Percentiles rank a stretch among this genome's conserved stretches.
Conservation (phyloP, 2,797 vertebrate species). For the Psittacula echo region DNA sequence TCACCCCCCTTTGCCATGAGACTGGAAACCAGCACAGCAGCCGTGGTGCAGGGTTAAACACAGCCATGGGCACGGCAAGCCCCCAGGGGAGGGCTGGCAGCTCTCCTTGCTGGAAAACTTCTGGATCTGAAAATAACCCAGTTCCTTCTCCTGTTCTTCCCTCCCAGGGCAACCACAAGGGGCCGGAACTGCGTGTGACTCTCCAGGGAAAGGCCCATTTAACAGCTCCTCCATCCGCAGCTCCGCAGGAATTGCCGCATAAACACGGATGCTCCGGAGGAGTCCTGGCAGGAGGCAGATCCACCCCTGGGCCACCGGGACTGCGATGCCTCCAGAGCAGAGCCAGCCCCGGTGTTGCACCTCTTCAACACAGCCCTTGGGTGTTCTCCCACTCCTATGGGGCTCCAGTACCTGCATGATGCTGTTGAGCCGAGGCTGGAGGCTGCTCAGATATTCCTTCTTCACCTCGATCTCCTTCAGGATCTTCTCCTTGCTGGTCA, state of each 20-base stretch:
- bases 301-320: fast-evolving
- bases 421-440: constrained; percentile 94
- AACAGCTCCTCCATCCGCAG: background rate
- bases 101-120: background rate
- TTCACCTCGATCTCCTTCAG: constrained; percentile 97
- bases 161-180: background rate
- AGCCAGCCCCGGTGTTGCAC: background rate
- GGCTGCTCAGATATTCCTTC: constrained; percentile 94
- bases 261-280: background rate
- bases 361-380: background rate
- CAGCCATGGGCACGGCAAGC: fast-evolving
- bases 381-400: background rate
- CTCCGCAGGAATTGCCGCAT: background rate
- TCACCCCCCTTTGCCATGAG: fast-evolving
- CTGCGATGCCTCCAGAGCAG: background rate
- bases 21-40: background rate
- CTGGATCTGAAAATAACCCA: constrained; percentile 37
- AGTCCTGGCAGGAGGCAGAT: fast-evolving
- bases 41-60: fast-evolving
- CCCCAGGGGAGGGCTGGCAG: background rate
- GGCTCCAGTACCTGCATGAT: constrained; percentile 91
- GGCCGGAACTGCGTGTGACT: background rate
- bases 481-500: constrained; percentile 93
- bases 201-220: constrained; percentile 25
- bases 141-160: constrained; percentile 17